These are phyloP conservation scores for Pentalonia nigronervosa DNA, from an alignment of 1,140 invertebrate genomes.

Conservation along the genomic window DNA sequence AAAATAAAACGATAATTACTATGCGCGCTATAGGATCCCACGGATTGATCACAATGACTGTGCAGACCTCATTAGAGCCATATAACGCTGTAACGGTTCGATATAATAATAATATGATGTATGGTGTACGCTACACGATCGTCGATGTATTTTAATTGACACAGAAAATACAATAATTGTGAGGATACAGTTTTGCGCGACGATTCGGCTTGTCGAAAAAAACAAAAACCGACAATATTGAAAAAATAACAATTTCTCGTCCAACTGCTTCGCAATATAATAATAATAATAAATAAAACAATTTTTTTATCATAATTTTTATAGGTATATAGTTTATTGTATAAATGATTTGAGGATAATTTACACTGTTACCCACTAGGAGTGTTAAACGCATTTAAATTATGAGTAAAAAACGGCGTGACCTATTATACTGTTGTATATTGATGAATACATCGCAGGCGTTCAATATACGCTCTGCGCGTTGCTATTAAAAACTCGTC, in stretches of 20 bases:
- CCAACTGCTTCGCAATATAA: not conserved
- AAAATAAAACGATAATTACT: constrained; percentile 57
- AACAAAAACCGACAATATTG: not conserved
- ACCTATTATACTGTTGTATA: not conserved
- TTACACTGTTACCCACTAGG: not conserved
- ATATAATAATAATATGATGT: not conserved
- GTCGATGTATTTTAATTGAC: constrained; percentile 45
- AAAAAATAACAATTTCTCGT: not conserved
- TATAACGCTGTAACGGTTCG: constrained; percentile 46
- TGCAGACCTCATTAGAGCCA: constrained; percentile 43
- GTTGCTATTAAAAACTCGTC: not conserved
- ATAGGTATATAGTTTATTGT: not conserved
- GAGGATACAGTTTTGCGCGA: not conserved
- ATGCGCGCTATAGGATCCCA: constrained; percentile 42
- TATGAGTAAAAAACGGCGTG: not conserved
- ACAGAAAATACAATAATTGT: constrained; percentile 21
- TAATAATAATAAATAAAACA: not conserved
- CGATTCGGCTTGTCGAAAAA: not conserved
- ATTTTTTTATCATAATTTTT: too few relatives aligned
- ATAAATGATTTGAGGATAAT: not conserved
- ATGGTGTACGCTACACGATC: not conserved
- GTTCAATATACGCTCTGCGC: not conserved
- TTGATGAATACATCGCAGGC: not conserved
- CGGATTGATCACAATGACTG: constrained; percentile 54
- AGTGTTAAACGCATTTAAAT: not conserved